These are phyloP conservation scores for Lateolabrax maculatus DNA, from an alignment of 2,797 vertebrate genomes.

Conservation along the genomic window DNA sequence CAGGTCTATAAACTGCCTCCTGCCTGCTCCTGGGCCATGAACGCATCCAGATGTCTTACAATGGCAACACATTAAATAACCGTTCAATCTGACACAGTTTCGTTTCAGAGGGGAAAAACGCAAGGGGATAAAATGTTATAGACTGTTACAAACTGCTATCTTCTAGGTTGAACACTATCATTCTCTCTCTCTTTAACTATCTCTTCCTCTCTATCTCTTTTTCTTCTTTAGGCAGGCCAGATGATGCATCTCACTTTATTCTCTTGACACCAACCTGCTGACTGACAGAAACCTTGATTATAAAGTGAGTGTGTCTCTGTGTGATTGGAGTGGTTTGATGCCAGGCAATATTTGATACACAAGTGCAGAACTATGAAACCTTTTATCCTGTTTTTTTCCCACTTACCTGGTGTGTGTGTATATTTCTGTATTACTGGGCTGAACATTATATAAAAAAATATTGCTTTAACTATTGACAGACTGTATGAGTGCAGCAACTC, in stretches of 20 bases:
- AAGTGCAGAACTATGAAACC: slow-evolving; percentile 15
- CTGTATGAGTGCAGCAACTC: slow-evolving; percentile 53
- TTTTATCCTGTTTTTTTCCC: slow-evolving; percentile 8
- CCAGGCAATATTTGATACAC: slow-evolving; percentile 32
- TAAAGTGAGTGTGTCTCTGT: slow-evolving; percentile 38
- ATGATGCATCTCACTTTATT: slow-evolving; percentile 66
- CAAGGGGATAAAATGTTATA: slow-evolving; percentile 86
- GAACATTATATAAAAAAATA: slow-evolving; percentile 46
- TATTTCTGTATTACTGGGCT: slow-evolving; percentile 20
- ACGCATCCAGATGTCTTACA: slow-evolving; percentile 86
- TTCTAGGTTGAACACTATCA: slow-evolving; percentile 69
- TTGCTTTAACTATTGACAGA: slow-evolving; percentile 59
- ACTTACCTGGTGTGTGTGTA: slow-evolving; percentile 1
- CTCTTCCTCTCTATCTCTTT: slow-evolving; percentile 34
- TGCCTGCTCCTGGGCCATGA: slow-evolving; percentile 83
- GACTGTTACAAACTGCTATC: slow-evolving; percentile 79
- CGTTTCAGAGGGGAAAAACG: slow-evolving; percentile 77
- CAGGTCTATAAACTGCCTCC: slow-evolving; percentile 83
- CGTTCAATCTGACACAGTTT: slow-evolving; percentile 86
- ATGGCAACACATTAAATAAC: slow-evolving; percentile 88
- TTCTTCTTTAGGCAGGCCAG: slow-evolving; percentile 59
- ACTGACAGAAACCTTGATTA: slow-evolving; percentile 65
- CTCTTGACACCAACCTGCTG: slow-evolving; percentile 67
- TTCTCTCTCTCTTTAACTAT: slow-evolving; percentile 59
- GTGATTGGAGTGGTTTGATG: slow-evolving; percentile 33